Evolutionary conservation across 2,888 invertebrate genomes (phyloP).

Genomic region (Ypsolopha sequella): DNA sequence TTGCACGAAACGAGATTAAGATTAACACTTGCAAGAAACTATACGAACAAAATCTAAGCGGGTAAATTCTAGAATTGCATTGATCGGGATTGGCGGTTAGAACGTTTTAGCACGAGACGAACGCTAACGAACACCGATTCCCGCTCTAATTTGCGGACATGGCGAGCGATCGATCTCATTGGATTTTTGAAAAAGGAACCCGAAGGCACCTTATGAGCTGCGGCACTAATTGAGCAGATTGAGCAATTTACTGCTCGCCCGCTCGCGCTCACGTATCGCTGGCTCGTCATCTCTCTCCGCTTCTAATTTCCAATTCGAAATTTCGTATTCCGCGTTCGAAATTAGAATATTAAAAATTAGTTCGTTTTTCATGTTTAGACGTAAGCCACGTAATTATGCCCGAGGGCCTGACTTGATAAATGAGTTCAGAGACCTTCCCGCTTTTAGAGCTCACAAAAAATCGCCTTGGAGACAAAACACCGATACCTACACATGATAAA

Average conservation of each 20-base stretch:
- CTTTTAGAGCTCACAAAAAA: background rate
- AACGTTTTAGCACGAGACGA: constrained; percentile 17
- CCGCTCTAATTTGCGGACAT: constrained; percentile 68
- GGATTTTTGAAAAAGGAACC: constrained; percentile 63
- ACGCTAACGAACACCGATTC: constrained; percentile 63
- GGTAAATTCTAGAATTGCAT: constrained; percentile 18
- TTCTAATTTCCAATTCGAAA: constrained; percentile 20
- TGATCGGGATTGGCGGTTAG: constrained; percentile 18
- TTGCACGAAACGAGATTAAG: constrained; percentile 41
- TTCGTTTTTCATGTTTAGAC: constrained; percentile 27
- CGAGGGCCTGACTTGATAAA: background rate
- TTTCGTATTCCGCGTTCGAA: constrained; percentile 29
- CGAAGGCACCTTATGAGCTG: constrained; percentile 48
- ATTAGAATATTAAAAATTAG: constrained; percentile 42
- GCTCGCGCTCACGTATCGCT: constrained; percentile 28
- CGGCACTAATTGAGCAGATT: constrained; percentile 69
- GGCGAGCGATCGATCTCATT: constrained; percentile 68
- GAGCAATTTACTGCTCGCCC: constrained; percentile 60
- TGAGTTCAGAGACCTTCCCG: constrained; percentile 1
- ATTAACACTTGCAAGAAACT: constrained; percentile 23
- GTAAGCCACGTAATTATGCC: constrained; percentile 17
- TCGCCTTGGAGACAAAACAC: background rate
- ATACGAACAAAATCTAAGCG: constrained; percentile 8
- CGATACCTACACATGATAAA: background rate
- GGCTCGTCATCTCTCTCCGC: constrained; percentile 26